phyloP scores from a whole-genome alignment of 2,797 vertebrate genomes.

The Coilia nasus region DNA sequence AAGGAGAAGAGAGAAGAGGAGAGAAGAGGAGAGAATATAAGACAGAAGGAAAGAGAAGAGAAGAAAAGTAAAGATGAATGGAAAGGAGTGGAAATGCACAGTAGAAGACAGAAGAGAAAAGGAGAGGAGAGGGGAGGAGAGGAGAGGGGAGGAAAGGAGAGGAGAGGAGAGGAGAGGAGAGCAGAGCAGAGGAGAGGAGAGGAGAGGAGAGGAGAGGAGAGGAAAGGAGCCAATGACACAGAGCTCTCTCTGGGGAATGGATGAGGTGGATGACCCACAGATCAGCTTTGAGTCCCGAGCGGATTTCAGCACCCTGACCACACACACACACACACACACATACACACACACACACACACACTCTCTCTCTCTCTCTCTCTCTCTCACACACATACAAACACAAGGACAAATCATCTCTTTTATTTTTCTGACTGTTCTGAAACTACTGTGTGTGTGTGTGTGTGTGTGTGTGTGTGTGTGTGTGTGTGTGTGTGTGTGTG shows the following conservation, averaged over 20 bases:
- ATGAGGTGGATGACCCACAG: neutral
- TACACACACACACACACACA: neutral
- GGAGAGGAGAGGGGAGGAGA: too few relatives aligned
- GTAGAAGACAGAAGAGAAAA: too few relatives aligned
- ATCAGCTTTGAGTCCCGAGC: neutral
- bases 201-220: neutral
- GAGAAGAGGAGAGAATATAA: neutral
- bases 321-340: neutral
- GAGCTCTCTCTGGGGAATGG: neutral
- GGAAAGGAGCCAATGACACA: too few relatives aligned
- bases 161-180: neutral
- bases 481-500: too few relatives aligned
- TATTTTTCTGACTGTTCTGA: neutral
- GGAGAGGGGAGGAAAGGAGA: neutral
- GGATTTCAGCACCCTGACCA: constrained; percentile 4
- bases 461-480: too few relatives aligned
- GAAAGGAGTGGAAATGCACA: too few relatives aligned
- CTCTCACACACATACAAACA: neutral
- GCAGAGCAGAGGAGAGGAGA: neutral
- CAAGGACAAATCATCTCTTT: constrained; percentile 17
- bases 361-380: neutral
- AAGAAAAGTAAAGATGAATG: too few relatives aligned
- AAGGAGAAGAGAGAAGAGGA: neutral
- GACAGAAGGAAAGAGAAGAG: too few relatives aligned
- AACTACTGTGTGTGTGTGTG: neutral